phyloP scores from a whole-genome alignment of 2,888 invertebrate species.

The Hemicrepidius hirtus region DNA sequence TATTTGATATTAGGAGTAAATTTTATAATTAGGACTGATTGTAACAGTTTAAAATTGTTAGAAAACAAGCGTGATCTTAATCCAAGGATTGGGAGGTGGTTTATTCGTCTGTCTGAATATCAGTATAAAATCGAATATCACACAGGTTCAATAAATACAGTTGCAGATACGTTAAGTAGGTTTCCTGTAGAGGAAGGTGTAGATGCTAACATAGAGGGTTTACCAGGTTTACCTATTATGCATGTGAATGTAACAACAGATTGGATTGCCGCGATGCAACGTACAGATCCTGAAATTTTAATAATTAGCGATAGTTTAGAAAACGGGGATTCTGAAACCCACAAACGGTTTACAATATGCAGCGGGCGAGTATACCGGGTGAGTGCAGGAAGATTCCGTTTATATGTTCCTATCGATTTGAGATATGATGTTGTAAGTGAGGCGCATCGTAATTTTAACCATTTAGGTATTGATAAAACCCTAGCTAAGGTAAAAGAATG shows the following conservation, averaged over 20 bases:
- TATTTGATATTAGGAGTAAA: constrained; percentile 53
- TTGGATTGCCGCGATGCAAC: constrained; percentile 35
- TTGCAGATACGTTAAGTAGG: no score
- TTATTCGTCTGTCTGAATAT: no score
- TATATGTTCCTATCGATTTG: constrained; percentile 49
- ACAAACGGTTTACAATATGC: constrained; percentile 35
- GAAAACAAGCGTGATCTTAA: no score
- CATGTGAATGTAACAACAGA: constrained; percentile 29
- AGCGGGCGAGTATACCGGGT: constrained; percentile 51
- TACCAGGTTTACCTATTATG: constrained; percentile 51
- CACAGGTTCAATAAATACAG: no score
- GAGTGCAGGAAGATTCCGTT: constrained; percentile 36
- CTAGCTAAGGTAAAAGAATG: no score
- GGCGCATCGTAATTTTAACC: no score
- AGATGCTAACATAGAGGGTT: constrained; percentile 43
- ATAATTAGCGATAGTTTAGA: constrained; percentile 23
- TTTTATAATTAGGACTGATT: no score
- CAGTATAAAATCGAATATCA: no score
- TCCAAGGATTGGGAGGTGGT: no score
- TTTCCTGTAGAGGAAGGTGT: constrained; percentile 50
- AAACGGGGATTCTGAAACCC: constrained; percentile 53
- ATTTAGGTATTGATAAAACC: no score
- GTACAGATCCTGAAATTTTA: constrained; percentile 24
- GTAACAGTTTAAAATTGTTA: no score
- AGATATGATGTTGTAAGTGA: no score